Evolutionary conservation across 2,113 vertebrate species (phyloP).

Genomic region (Procapra przewalskii): DNA sequence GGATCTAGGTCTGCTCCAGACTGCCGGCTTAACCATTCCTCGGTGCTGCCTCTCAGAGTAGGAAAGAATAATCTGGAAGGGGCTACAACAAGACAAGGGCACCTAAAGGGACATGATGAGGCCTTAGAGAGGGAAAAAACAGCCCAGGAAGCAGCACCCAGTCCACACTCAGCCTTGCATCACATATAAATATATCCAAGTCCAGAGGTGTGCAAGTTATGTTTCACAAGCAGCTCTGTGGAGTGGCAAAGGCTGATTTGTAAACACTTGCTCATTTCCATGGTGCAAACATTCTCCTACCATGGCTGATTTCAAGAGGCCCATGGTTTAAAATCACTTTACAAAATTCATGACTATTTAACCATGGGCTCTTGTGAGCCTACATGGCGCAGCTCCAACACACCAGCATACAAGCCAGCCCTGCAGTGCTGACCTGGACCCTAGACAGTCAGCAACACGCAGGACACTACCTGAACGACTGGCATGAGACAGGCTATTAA

Average conservation of each 20-base stretch:
- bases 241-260: no score
- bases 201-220: neutral
- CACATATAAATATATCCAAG: neutral
- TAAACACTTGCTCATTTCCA: neutral
- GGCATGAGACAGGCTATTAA: neutral
- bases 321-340: neutral
- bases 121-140: neutral
- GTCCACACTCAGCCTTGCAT: neutral
- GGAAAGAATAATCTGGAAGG: neutral
- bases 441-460: no score
- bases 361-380: neutral
- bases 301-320: neutral
- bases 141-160: neutral
- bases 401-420: neutral
- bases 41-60: neutral
- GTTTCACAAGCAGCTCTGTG: neutral
- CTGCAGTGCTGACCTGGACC: rapidly evolving
- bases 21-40: neutral
- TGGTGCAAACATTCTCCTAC: neutral
- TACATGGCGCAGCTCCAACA: neutral
- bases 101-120: neutral
- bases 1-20: neutral
- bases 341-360: neutral
- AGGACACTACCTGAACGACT: neutral
- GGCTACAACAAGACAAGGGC: neutral